Percentiles rank a stretch among this genome's conserved stretches.
These are phyloP conservation scores for Selene dorsalis DNA, from an alignment of 2,797 vertebrate genomes.

Conservation along the genomic window DNA sequence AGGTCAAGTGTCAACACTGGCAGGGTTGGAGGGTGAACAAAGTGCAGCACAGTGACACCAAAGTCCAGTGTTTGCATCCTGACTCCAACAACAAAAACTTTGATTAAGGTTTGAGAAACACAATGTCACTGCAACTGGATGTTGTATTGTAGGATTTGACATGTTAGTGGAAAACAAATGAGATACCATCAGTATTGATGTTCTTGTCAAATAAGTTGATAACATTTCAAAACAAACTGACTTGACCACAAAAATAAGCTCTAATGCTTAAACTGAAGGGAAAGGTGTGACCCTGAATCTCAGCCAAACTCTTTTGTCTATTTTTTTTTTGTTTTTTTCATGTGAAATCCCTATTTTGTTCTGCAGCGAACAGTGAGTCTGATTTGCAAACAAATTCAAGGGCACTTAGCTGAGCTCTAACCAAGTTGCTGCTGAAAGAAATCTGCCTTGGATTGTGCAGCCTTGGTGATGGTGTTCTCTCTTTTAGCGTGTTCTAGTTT, in stretches of 20 bases:
- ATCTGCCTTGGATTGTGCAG: not conserved
- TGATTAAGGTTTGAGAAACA: not conserved
- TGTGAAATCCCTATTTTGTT: not conserved
- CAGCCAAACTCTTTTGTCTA: not conserved
- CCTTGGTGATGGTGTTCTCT: not conserved
- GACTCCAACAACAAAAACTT: not conserved
- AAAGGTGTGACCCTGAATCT: not conserved
- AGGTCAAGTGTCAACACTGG: not conserved
- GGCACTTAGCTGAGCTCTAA: not conserved
- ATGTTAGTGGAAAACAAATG: not conserved
- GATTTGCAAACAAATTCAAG: conserved; percentile 1
- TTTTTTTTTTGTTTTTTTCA: not conserved
- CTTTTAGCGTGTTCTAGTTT: not conserved
- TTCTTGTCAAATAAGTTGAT: not conserved
- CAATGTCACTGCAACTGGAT: not conserved
- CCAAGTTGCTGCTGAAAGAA: not conserved
- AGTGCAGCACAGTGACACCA: not conserved
- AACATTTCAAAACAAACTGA: not conserved
- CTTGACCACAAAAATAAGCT: not conserved
- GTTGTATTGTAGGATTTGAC: not conserved
- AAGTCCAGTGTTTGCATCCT: not conserved
- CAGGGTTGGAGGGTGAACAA: not conserved
- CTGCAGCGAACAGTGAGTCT: conserved; percentile 5
- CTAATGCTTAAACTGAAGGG: not conserved
- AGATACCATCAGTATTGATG: not conserved